phyloP scores from a whole-genome alignment of 2,888 invertebrate species.

The Hyppa rectilinea region DNA sequence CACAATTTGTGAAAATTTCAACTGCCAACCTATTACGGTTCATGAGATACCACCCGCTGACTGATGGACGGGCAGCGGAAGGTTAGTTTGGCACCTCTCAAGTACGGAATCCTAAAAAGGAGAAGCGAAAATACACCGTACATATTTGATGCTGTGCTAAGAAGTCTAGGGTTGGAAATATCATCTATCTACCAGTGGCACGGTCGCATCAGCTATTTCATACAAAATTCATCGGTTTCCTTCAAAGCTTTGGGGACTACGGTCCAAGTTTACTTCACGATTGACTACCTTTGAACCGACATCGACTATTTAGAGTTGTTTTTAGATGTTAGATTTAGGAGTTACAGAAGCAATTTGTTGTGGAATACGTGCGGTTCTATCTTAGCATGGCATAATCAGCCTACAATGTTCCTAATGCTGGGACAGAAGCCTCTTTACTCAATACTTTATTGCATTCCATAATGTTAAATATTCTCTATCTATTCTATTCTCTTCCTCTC shows the following conservation, averaged over 20 bases:
- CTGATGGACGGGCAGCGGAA: too few species aligned
- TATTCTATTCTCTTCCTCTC: too few species aligned
- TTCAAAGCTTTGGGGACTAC: conserved; percentile 70
- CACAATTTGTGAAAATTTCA: too few species aligned
- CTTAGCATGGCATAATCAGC: too few species aligned
- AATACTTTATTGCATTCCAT: too few species aligned
- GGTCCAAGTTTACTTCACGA: conserved; percentile 57
- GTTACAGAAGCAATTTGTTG: conserved; percentile 18
- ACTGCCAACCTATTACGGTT: too few species aligned
- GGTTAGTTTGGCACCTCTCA: too few species aligned
- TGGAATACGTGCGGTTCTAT: neutral
- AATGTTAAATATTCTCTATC: too few species aligned
- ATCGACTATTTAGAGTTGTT: conserved; percentile 43
- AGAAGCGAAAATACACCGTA: conserved; percentile 64
- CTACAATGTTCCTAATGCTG: too few species aligned
- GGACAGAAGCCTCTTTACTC: too few species aligned
- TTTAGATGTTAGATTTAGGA: conserved; percentile 23
- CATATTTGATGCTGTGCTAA: conserved; percentile 68
- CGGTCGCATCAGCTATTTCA: conserved; percentile 78
- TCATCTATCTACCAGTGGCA: conserved; percentile 69
- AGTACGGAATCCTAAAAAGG: too few species aligned
- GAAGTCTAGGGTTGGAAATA: conserved; percentile 58
- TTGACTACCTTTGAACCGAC: conserved; percentile 61
- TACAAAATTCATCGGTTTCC: conserved; percentile 80
- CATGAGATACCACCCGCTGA: too few species aligned